Base-by-base conservation (phyloP, 2,797 vertebrate genomes). In the Spatula clypeata region DNA sequence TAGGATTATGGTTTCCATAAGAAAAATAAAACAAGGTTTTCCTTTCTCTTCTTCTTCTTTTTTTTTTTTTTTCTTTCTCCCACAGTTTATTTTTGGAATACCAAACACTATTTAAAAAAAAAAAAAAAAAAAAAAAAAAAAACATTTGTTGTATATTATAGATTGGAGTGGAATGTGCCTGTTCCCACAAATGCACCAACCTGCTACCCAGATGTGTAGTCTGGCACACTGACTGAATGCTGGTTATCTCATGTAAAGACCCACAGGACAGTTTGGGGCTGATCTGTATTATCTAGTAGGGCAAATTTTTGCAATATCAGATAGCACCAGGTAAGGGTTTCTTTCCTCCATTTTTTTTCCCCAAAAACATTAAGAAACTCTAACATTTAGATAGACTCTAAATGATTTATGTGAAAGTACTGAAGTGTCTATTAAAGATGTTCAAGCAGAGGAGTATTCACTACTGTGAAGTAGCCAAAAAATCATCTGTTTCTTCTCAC, bases 201-300 rank as follows among this genome's bases (percentile, higher is more conserved):
- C 91, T 94, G 29, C 36, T 74, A 77, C 64, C 79, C 94, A 95
- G 77, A 87, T 94, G 88, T 87, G 83, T 1, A 5, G 7, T 36
- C 85, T 94, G 94, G 64, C 77, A 82, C 34, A 9, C 27, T 27
- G 55, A 40, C 29, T 67, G 31, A 66, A 21, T 4, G 17, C 34
- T 71, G 53, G 1, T 31, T 84, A 60, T 65, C 34, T 55, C 61
- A 4, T 36, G 31, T 26, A 54, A 62, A 79, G 27, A 49, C 20
- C 36, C 66, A 51, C 42, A 74, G 88, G 58, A 54, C 19, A 75
- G 29, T 72, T 64, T 84, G 32, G 20, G 36, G 26, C 34, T 72
- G 34, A 84, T 55, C 34, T 62, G 24, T 61, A 44, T 62, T 62
- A 57, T 29, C 60, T 16, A 34, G 17, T 0, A 34, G 24, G 29